phyloP scores from a whole-genome alignment of 2,113 vertebrate genomes.

The Hucho hucho region DNA sequence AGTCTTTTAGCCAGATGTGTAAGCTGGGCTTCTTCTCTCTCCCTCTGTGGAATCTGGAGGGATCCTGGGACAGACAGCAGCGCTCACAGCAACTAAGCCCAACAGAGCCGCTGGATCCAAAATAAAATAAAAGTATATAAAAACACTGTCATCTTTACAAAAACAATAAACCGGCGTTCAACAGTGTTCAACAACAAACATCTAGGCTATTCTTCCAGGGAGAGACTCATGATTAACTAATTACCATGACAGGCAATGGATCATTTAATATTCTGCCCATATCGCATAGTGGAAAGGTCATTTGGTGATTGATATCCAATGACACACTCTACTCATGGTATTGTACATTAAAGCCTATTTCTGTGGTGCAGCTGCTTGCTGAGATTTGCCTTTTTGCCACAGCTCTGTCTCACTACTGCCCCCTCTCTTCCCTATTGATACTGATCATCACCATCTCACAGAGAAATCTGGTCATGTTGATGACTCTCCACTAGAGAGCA shows the following conservation, averaged over 20 bases:
- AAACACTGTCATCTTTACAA: too few relatives aligned
- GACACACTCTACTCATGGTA: too few relatives aligned
- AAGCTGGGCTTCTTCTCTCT: too few relatives aligned
- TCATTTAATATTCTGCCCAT: background rate
- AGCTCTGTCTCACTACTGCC: background rate
- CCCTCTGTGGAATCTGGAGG: too few relatives aligned
- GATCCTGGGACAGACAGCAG: too few relatives aligned
- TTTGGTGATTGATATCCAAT: background rate
- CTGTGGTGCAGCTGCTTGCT: background rate
- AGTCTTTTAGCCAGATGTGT: too few relatives aligned
- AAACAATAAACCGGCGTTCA: too few relatives aligned
- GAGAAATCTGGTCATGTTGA: background rate
- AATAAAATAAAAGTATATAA: too few relatives aligned
- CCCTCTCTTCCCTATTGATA: background rate
- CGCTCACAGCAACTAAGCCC: too few relatives aligned
- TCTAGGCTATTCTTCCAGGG: background rate
- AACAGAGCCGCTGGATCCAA: too few relatives aligned
- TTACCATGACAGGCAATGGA: background rate
- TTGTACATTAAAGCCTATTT: background rate
- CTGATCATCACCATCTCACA: background rate
- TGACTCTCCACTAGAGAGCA: slow-evolving; percentile 39
- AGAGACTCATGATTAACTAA: background rate
- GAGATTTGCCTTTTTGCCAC: background rate
- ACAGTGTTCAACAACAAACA: too few relatives aligned
- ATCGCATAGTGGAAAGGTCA: background rate